Percentiles rank a stretch among this genome's conserved stretches.
phyloP scores from a whole-genome alignment of 2,113 vertebrate genomes.

The Rhynchopsitta pachyrhyncha region DNA sequence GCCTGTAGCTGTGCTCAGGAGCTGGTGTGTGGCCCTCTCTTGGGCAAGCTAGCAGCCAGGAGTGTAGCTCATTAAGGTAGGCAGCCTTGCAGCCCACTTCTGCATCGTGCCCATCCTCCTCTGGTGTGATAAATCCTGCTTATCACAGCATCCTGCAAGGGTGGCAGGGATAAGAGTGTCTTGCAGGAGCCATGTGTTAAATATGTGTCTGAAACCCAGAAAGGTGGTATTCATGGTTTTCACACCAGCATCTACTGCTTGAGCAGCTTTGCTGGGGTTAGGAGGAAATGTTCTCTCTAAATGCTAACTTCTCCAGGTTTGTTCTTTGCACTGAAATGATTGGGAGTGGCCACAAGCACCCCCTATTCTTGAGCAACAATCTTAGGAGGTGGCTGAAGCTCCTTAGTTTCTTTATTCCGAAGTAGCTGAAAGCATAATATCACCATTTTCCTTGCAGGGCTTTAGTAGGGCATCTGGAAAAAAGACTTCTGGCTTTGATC shows the following conservation, averaged over 20 bases:
- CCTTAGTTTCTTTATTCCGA: not conserved
- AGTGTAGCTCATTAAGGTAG: not conserved
- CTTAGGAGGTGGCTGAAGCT: not conserved
- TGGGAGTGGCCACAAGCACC: not conserved
- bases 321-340: not conserved
- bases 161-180: not conserved
- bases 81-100: not conserved
- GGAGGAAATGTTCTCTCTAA: not conserved
- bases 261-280: not conserved
- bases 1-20: not conserved
- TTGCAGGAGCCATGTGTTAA: not conserved
- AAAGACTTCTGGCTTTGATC: not conserved
- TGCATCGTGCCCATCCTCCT: not conserved
- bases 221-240: not conserved
- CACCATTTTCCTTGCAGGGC: not conserved
- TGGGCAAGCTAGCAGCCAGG: not conserved
- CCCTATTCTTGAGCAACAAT: not conserved
- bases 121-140: not conserved
- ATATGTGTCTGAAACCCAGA: not conserved
- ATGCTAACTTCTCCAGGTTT: not conserved
- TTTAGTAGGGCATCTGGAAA: not conserved
- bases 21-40: not conserved
- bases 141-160: not conserved
- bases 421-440: not conserved
- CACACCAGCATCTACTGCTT: not conserved